Percentiles rank a stretch among this genome's conserved stretches.
Conservation (phyloP, 2,797 vertebrate species). For the Antennarius maculatus region DNA sequence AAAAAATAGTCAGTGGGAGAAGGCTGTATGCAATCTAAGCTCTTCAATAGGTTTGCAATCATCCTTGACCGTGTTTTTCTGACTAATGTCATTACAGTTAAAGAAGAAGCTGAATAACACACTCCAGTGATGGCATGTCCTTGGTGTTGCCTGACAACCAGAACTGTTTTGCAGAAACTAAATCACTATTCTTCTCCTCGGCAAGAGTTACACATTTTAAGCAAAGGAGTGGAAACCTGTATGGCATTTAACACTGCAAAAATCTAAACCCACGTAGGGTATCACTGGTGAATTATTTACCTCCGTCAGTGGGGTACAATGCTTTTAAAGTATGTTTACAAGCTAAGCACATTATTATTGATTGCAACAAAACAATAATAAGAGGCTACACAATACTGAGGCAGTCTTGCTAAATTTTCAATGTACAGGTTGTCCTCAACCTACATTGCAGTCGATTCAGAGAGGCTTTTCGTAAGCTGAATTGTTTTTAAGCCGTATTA, state of each 20-base stretch:
- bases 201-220: conserved; percentile 37
- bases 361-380: no score
- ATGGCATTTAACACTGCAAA: conserved; percentile 10
- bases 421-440: no score
- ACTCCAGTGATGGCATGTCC: conserved; percentile 67
- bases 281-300: background rate
- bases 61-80: conserved; percentile 56
- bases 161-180: conserved; percentile 55
- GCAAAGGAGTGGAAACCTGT: conserved; percentile 1
- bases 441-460: no score
- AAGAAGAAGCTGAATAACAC: conserved; percentile 63
- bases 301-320: background rate
- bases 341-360: no score
- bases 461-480: no score
- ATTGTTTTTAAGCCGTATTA: no score
- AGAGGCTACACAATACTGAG: background rate
- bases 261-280: background rate
- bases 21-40: conserved; percentile 31
- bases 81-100: conserved; percentile 59
- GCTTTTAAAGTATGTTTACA: background rate
- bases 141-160: conserved; percentile 83
- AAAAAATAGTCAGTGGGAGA: conserved; percentile 52
- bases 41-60: conserved; percentile 53
- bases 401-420: no score
- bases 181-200: conserved; percentile 64